Conservation (phyloP, 2,888 invertebrate species). For the Macrosoma leucophasiata region DNA sequence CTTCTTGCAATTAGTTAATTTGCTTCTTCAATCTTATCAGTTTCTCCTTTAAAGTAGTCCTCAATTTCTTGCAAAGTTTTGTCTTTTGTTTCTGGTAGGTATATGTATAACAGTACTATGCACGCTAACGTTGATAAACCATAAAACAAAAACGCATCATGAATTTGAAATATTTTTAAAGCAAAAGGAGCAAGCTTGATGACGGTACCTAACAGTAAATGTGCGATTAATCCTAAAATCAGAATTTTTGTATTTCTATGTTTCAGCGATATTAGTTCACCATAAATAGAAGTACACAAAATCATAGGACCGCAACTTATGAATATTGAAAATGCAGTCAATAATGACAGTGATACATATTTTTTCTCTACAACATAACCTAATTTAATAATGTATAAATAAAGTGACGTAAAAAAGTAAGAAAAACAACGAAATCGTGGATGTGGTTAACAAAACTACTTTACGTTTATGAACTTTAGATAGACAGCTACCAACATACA, state of each 20-base stretch:
- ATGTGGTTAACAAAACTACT: conserved; percentile 37
- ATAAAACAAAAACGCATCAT: conserved; percentile 39
- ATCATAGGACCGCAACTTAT: conserved; percentile 52
- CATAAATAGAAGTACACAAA: conserved; percentile 40
- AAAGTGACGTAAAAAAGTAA: conserved; percentile 42
- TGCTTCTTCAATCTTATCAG: no score
- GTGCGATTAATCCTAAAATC: conserved; percentile 35
- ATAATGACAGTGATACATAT: conserved; percentile 32
- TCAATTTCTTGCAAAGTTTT: conserved; percentile 33
- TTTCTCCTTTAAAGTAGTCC: conserved; percentile 16
- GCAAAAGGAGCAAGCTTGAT: conserved; percentile 41
- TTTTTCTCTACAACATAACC: conserved; percentile 36
- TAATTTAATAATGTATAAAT: conserved; percentile 40
- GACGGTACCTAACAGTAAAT: conserved; percentile 36
- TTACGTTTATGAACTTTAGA: conserved; percentile 28
- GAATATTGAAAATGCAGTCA: conserved; percentile 41
- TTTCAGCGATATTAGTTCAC: conserved; percentile 44
- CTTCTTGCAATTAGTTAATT: no score
- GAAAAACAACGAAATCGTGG: conserved; percentile 35
- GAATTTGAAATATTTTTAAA: conserved; percentile 36
- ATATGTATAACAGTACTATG: conserved; percentile 25
- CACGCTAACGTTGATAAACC: conserved; percentile 25
- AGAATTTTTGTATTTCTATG: conserved; percentile 41
- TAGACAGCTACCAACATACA: conserved; percentile 30
- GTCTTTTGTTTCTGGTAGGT: conserved; percentile 34